Conservation (phyloP, 2,797 vertebrate species). For the Typhlichthys subterraneus region DNA sequence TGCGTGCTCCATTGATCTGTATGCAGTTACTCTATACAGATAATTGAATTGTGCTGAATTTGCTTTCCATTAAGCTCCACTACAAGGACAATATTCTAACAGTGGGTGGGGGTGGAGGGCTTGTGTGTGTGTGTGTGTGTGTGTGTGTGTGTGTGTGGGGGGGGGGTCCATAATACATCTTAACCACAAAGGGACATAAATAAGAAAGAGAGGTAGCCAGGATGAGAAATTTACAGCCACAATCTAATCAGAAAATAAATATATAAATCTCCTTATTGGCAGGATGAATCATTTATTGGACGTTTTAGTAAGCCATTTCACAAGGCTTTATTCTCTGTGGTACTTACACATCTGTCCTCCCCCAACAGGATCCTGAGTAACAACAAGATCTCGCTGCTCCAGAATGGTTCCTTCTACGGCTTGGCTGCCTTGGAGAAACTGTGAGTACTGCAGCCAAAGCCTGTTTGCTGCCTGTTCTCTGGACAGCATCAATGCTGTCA, state of each 20-base stretch:
- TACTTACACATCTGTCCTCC: slow-evolving; percentile 28
- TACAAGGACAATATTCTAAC: slow-evolving; percentile 47
- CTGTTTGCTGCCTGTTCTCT: slow-evolving; percentile 48
- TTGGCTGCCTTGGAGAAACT: slow-evolving; percentile 86
- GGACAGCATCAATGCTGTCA: slow-evolving; percentile 47
- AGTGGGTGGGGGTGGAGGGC: slow-evolving; percentile 5
- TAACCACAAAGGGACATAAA: slow-evolving; percentile 57
- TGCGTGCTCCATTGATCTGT: slow-evolving; percentile 62
- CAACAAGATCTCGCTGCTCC: slow-evolving; percentile 86
- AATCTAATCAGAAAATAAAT: slow-evolving; percentile 56
- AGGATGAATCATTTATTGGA: slow-evolving; percentile 54
- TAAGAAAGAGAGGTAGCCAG: slow-evolving; percentile 44
- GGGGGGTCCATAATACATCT: slow-evolving; percentile 54
- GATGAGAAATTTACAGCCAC: slow-evolving; percentile 46
- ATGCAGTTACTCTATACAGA: slow-evolving; percentile 46
- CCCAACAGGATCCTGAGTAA: slow-evolving; percentile 84
- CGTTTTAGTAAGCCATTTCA: slow-evolving; percentile 45
- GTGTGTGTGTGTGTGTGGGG: not conserved
- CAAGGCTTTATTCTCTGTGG: slow-evolving; percentile 31
- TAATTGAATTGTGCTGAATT: slow-evolving; percentile 63
- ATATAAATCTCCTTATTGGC: slow-evolving; percentile 55
- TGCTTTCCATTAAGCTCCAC: slow-evolving; percentile 47
- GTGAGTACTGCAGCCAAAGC: slow-evolving; percentile 82
- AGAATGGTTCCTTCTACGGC: slow-evolving; percentile 85
- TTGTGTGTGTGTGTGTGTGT: not conserved